A percentile compares a stretch with the other conserved stretches of the same genome.
phyloP scores from a whole-genome alignment of 1,140 invertebrate genomes.

The Armadillidium nasatum region DNA sequence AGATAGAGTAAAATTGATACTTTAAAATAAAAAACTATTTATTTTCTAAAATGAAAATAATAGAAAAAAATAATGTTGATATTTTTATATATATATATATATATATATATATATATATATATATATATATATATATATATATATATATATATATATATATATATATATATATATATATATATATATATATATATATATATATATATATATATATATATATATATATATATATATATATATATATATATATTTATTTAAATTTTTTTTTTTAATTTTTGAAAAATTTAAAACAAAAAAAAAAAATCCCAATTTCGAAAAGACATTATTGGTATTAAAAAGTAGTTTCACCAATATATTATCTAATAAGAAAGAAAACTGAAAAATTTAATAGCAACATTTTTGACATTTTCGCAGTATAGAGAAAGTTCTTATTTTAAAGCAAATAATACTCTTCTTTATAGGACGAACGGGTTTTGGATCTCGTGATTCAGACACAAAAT shows the following conservation, averaged over 20 bases:
- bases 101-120: conserved; percentile 18
- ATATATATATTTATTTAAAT: conserved; percentile 3
- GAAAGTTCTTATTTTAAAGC: too few species aligned
- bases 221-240: neutral
- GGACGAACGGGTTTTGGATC: conserved; percentile 17
- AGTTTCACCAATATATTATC: too few species aligned
- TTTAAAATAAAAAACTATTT: too few species aligned
- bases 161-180: conserved; percentile 17
- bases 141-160: conserved; percentile 18
- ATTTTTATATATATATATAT: conserved; percentile 1
- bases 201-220: neutral
- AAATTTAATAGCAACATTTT: too few species aligned
- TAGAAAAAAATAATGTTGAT: too few species aligned
- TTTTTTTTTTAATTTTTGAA: neutral
- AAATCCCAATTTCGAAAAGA: too few species aligned
- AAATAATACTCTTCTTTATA: too few species aligned
- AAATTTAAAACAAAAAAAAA: too few species aligned
- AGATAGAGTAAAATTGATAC: too few species aligned
- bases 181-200: neutral
- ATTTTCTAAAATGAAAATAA: neutral
- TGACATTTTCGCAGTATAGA: too few species aligned
- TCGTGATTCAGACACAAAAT: conserved; percentile 17
- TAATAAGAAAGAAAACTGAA: too few species aligned
- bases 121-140: conserved; percentile 18
- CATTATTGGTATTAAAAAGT: too few species aligned